phyloP scores from a whole-genome alignment of 2,888 invertebrate species.

The Lacanobia wlatinum region DNA sequence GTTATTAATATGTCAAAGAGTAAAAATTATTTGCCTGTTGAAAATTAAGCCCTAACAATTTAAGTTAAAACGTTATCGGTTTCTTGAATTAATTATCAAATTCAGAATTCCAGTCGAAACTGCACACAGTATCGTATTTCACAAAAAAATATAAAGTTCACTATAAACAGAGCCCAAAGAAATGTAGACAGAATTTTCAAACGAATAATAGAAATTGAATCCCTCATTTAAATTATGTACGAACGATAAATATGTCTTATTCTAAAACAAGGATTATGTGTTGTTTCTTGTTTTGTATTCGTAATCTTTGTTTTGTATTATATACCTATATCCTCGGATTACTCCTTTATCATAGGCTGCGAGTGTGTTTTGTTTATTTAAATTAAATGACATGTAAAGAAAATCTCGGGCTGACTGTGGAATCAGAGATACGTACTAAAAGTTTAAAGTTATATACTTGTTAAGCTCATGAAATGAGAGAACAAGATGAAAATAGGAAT shows the following conservation, averaged over 20 bases:
- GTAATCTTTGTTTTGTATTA: slow-evolving; percentile 29
- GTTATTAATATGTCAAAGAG: too few relatives aligned
- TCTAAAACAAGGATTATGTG: slow-evolving; percentile 37
- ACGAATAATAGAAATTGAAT: slow-evolving; percentile 24
- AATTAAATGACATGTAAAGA: slow-evolving; percentile 19
- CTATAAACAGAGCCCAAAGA: slow-evolving; percentile 14
- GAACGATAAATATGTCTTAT: slow-evolving; percentile 33
- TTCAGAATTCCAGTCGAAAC: neutral
- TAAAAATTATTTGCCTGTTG: too few relatives aligned
- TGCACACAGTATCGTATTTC: neutral
- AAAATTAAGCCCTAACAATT: too few relatives aligned
- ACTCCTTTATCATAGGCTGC: neutral
- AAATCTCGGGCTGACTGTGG: slow-evolving; percentile 6
- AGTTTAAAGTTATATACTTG: neutral
- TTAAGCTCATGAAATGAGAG: neutral
- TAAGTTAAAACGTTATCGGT: too few relatives aligned
- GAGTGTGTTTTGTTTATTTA: slow-evolving; percentile 26
- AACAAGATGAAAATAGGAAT: neutral
- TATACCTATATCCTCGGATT: slow-evolving; percentile 17
- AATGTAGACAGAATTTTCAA: slow-evolving; percentile 11
- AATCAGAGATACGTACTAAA: neutral
- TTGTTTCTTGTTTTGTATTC: slow-evolving; percentile 20
- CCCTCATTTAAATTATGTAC: slow-evolving; percentile 20
- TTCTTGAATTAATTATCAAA: neutral
- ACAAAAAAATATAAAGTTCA: neutral